Evolutionary conservation across 2,888 invertebrate genomes (phyloP).

Genomic region (Cyclophora punctaria): DNA sequence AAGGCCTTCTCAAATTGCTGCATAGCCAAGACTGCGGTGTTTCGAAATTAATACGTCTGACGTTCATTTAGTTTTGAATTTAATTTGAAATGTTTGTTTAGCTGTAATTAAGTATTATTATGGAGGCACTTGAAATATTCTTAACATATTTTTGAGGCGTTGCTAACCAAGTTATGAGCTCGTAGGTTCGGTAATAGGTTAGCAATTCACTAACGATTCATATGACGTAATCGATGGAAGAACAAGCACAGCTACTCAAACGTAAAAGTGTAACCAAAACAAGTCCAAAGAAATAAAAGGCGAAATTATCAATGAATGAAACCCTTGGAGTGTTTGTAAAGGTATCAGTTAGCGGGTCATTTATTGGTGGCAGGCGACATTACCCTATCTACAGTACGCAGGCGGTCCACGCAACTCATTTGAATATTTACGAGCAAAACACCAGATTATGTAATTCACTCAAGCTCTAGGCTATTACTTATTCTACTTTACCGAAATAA

Average conservation of each 20-base stretch:
- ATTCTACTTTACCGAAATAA: constrained; percentile 18
- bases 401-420: constrained; percentile 38
- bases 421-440: constrained; percentile 41
- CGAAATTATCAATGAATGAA: too few species aligned
- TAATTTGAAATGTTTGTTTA: constrained; percentile 2
- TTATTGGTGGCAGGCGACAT: constrained; percentile 25
- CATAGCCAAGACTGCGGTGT: constrained; percentile 70
- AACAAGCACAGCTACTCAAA: too few species aligned
- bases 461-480: constrained; percentile 20
- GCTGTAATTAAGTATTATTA: too few species aligned
- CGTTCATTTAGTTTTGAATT: constrained; percentile 33
- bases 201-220: too few species aligned
- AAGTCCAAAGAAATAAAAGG: too few species aligned
- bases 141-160: too few species aligned
- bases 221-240: too few species aligned
- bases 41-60: constrained; percentile 58
- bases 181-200: too few species aligned
- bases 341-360: constrained; percentile 28
- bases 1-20: constrained; percentile 69
- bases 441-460: constrained; percentile 32
- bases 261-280: too few species aligned
- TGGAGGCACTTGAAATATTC: too few species aligned
- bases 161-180: too few species aligned
- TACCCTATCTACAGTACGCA: constrained; percentile 28
- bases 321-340: constrained; percentile 8